Base-by-base conservation (phyloP, 2,797 vertebrate genomes). In the Oophaga sylvatica region DNA sequence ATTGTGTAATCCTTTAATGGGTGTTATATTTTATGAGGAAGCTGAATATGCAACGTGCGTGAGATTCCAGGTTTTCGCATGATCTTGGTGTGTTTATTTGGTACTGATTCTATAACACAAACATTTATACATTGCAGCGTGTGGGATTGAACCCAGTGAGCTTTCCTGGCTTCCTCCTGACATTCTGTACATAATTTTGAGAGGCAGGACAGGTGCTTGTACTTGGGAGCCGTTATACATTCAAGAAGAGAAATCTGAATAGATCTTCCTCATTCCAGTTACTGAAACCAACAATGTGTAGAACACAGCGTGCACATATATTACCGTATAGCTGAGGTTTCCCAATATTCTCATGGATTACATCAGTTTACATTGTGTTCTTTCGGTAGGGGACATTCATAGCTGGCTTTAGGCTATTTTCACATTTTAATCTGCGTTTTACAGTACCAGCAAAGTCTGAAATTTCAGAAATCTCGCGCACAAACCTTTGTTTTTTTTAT, bases 141-240 rank as follows among this genome's bases (percentile, higher is more conserved):
- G 63, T 53, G 81, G 81, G 67, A 85, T 68, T 78, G n/a, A 73
- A 45, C 15, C 75, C 13, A 10, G 15, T 2, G 67, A 85, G 53
- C 71, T 81, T 83, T 71, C 31, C 45, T 65, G 77, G 29, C 45
- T 73, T 7, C 22, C 65, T 86, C 11, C 63, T 77, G 80, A 75
- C 78, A 60, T 89, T 82, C 88, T 88, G 67, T 59, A 84, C 79
- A 84, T 88, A 87, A 76, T 57, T 88, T 48, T n/a, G 59, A 41
- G 16, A 12, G 63, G 81, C 17, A 60, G n/a, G n/a, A 75, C 83
- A 76, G 45, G 80, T 83, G 63, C 53, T 70, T 53, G 17, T n/a
- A 8, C 0, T 41, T 84, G 63, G 26, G 65, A 31, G 35, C 2
- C 73, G 4, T 0, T n/a, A 65, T 88, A 56, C 22, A 29, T 71